phyloP scores from a whole-genome alignment of 2,113 vertebrate genomes.

The Phaetusa simplex region DNA sequence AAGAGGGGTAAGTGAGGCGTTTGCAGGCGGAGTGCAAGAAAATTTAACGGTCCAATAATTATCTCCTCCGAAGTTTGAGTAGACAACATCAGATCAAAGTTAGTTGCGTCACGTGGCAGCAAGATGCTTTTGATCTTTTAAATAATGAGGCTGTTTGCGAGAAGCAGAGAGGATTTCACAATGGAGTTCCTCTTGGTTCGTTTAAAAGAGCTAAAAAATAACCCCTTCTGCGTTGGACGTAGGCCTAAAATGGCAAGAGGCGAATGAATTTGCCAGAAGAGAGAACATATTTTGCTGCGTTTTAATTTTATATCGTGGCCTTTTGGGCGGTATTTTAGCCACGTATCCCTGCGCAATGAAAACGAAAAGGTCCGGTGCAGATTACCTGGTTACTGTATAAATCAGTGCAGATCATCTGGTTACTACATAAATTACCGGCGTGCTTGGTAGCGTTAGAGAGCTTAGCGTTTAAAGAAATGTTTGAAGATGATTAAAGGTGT shows the following conservation, averaged over 20 bases:
- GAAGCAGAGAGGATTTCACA: neutral
- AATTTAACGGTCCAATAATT: neutral
- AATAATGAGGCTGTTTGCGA: neutral
- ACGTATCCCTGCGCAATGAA: neutral
- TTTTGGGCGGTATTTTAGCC: neutral
- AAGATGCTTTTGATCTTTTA: neutral
- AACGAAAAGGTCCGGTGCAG: neutral
- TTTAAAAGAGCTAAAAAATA: neutral
- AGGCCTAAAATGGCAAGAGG: neutral
- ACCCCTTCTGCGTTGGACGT: rapidly evolving
- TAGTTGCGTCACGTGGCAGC: neutral
- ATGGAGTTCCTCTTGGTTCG: neutral
- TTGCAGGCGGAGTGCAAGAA: neutral
- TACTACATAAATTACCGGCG: no score
- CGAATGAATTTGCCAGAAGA: neutral
- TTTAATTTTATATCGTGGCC: rapidly evolving
- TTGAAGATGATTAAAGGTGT: neutral
- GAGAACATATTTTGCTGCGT: neutral
- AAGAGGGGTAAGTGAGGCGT: neutral
- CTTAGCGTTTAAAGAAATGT: neutral
- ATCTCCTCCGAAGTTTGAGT: neutral
- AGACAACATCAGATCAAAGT: neutral
- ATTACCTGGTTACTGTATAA: no score
- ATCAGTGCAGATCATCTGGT: no score
- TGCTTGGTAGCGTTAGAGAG: neutral